These are phyloP conservation scores for Cryptocephalus primarius DNA, from an alignment of 2,888 invertebrate genomes.

Conservation along the genomic window DNA sequence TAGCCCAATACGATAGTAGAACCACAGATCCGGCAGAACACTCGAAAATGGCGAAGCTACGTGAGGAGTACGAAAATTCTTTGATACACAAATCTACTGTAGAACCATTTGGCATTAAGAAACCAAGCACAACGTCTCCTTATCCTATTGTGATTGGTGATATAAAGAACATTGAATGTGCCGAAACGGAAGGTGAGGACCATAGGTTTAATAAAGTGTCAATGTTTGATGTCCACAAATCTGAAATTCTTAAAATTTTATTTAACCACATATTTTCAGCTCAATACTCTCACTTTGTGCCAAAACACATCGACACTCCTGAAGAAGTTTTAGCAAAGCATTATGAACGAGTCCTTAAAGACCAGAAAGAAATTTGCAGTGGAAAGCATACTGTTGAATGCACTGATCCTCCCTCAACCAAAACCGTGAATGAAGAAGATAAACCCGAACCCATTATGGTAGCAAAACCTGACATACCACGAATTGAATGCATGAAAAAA, in stretches of 20 bases:
- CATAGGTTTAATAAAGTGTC: background rate
- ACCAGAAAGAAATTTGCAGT: constrained; percentile 29
- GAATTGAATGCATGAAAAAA: constrained; percentile 27
- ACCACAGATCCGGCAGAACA: constrained; percentile 19
- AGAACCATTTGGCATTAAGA: constrained; percentile 31
- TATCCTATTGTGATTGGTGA: constrained; percentile 28
- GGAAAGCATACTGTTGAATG: constrained; percentile 24
- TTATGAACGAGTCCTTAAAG: constrained; percentile 28
- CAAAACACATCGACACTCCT: constrained; percentile 33
- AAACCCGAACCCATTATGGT: constrained; percentile 26
- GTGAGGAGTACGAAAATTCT: constrained; percentile 29
- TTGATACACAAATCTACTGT: constrained; percentile 23
- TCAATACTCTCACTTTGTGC: constrained; percentile 21
- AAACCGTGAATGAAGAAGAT: constrained; percentile 7
- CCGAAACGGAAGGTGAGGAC: background rate
- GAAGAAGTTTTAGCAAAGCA: constrained; percentile 33
- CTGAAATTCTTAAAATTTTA: too few species aligned
- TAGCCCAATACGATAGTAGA: constrained; percentile 20
- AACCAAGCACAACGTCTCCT: constrained; percentile 27
- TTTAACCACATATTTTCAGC: constrained; percentile 7
- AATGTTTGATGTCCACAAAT: too few species aligned
- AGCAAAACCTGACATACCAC: constrained; percentile 24
- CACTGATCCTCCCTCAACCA: constrained; percentile 15
- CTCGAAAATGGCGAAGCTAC: constrained; percentile 19
- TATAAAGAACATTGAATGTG: constrained; percentile 16